Evolutionary conservation across 2,797 vertebrate genomes (phyloP), one percentile per base, ranked within the genome.

Genomic region (Mus minutoides): DNA sequence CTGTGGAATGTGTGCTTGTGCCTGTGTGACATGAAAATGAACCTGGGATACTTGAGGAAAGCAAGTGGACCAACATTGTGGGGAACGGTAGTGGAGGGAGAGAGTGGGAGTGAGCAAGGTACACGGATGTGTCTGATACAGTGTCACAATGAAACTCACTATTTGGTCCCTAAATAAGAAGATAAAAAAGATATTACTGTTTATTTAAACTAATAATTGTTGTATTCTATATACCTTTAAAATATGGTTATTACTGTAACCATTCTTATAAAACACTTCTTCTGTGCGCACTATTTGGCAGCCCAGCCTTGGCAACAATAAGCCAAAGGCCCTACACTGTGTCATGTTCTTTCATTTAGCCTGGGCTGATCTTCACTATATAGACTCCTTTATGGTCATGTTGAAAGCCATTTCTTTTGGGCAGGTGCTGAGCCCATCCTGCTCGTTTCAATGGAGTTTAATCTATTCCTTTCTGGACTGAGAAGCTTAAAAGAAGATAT

Each of bases 381-480:
- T 26, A 52, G 73, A 83, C 24, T 89, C n/a, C 29, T 31, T 69
- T 37, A 76, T 29, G 37, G 4, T 60, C 26, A 7, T 1, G 0
- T 31, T 83, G 77, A 91, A 83, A 29, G 19, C 13, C 11, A 75
- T 92, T 97, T 52, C 92, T 90, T 62, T 37, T 12, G 46, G 9
- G 37, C 87, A 98, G 97, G 98, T 98, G 98, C 99, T 31, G 99
- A 99, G 94, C 99, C 99, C 0, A 24, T 98, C 78, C 94, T 99
- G 83, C 98, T 99, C 93, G 99, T 99, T 26, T 99, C 99, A 0
- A 96, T 99, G 86, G 99, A 99, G 97, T 99, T 98, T 0, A 98
- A 99, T 91, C 97, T 99, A 16, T 76, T 99, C 8, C 97, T 99
- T 2, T 98, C 99, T 2, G 99, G 99, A 54, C 90, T 99, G 88